Conservation (phyloP, 2,113 vertebrate genomes). For the Aythya baeri region DNA sequence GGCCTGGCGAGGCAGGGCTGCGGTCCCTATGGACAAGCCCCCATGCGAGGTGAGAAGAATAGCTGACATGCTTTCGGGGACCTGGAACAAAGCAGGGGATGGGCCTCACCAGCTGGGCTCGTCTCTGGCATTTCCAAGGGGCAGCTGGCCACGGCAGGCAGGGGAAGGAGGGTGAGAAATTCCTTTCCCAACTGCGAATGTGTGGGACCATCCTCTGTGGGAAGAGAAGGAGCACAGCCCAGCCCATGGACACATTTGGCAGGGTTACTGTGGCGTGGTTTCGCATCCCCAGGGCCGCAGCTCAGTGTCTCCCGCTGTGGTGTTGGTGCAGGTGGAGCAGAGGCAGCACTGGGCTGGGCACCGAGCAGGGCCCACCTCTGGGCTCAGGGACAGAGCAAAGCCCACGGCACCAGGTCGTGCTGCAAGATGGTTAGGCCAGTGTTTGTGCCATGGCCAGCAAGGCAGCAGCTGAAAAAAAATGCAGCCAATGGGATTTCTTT, state of each 20-base stretch:
- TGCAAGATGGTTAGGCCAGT: neutral
- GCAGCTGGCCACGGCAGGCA: neutral
- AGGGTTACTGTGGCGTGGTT: neutral
- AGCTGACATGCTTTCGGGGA: neutral
- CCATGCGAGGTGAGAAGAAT: neutral
- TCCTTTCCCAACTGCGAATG: accelerated
- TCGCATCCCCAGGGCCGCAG: neutral
- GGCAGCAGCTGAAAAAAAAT: neutral
- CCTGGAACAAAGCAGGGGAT: neutral
- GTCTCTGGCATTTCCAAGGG: neutral
- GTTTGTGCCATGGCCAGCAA: accelerated
- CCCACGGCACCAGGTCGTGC: neutral
- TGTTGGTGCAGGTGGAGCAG: accelerated
- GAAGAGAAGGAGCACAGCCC: neutral
- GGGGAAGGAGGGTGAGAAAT: neutral
- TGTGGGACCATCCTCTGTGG: neutral
- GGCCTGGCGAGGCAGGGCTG: accelerated
- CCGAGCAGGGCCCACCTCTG: neutral
- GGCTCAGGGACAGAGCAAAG: neutral
- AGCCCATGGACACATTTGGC: accelerated
- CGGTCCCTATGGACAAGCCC: neutral
- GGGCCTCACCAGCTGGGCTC: neutral
- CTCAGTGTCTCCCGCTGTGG: accelerated
- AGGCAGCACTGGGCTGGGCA: accelerated
- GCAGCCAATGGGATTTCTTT: neutral